phyloP scores from a whole-genome alignment of 92 coral and sea anemone genomes.

The Epizoanthus illoricatus region DNA sequence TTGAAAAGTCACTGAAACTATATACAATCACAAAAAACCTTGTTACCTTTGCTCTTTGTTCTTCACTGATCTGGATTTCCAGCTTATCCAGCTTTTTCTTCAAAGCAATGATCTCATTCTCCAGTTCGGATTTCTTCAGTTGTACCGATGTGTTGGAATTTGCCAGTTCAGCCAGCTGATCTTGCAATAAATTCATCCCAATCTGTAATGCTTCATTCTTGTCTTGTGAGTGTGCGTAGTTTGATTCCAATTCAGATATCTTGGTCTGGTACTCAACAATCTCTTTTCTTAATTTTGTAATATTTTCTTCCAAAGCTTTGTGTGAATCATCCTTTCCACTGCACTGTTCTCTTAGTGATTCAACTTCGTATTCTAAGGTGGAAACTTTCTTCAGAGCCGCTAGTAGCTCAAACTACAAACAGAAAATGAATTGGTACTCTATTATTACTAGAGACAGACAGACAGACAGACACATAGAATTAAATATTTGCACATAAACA shows the following conservation, averaged over 20 bases:
- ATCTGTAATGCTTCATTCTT: slow-evolving; percentile 56
- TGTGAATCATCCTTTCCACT: slow-evolving; percentile 59
- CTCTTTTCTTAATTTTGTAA: slow-evolving; percentile 62
- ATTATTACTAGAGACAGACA: too few species aligned
- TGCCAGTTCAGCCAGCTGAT: slow-evolving; percentile 59
- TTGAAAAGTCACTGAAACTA: too few species aligned
- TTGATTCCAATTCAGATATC: slow-evolving; percentile 68
- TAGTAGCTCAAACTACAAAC: slow-evolving; percentile 57
- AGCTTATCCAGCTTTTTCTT: slow-evolving; percentile 76
- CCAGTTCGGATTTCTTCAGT: slow-evolving; percentile 69
- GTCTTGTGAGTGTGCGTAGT: slow-evolving; percentile 63
- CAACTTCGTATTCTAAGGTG: slow-evolving; percentile 71
- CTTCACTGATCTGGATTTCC: slow-evolving; percentile 70
- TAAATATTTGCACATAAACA: too few species aligned
- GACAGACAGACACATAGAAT: too few species aligned
- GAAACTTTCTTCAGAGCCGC: slow-evolving; percentile 87
- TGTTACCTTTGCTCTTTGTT: slow-evolving; percentile 62
- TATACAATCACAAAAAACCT: too few species aligned
- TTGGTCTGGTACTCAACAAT: slow-evolving; percentile 76
- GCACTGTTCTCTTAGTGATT: slow-evolving; percentile 62
- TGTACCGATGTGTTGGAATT: slow-evolving; percentile 58
- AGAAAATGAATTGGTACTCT: background rate
- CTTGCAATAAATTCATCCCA: slow-evolving; percentile 61
- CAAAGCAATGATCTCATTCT: slow-evolving; percentile 74
- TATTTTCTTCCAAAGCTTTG: slow-evolving; percentile 57